These are phyloP conservation scores for Ciona savignyi DNA, from an alignment of 23 tunicate species.

Conservation along the genomic window DNA sequence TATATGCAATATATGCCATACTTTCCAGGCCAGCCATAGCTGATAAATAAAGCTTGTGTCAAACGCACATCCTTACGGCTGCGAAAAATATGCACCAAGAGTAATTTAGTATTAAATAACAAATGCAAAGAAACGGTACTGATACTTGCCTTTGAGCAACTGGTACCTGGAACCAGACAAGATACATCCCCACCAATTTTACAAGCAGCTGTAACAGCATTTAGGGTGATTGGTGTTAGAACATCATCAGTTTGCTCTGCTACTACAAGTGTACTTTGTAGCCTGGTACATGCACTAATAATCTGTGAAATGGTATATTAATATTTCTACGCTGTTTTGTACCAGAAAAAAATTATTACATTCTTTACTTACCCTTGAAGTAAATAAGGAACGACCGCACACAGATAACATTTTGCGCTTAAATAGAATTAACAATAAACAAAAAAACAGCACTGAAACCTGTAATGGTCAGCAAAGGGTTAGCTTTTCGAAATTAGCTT, in stretches of 20 bases:
- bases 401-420: background rate
- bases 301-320: slow-evolving; percentile 29
- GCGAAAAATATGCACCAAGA: too few relatives aligned
- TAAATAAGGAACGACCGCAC: background rate
- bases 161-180: slow-evolving; percentile 61
- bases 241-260: slow-evolving; percentile 60
- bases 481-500: too few relatives aligned
- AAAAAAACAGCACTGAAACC: too few relatives aligned
- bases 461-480: too few relatives aligned
- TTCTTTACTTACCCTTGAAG: background rate
- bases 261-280: slow-evolving; percentile 74
- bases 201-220: slow-evolving; percentile 78
- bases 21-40: too few relatives aligned
- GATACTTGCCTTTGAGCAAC: slow-evolving; percentile 45
- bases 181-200: slow-evolving; percentile 59
- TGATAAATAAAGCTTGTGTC: too few relatives aligned
- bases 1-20: too few relatives aligned
- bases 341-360: too few relatives aligned
- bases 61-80: too few relatives aligned
- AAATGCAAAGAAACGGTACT: too few relatives aligned
- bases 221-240: slow-evolving; percentile 69
- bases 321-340: background rate
- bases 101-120: too few relatives aligned
- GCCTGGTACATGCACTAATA: slow-evolving; percentile 19
- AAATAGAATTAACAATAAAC: background rate